Conservation (phyloP, 2,113 vertebrate species). For the Haplochromis vanheusdeni region DNA sequence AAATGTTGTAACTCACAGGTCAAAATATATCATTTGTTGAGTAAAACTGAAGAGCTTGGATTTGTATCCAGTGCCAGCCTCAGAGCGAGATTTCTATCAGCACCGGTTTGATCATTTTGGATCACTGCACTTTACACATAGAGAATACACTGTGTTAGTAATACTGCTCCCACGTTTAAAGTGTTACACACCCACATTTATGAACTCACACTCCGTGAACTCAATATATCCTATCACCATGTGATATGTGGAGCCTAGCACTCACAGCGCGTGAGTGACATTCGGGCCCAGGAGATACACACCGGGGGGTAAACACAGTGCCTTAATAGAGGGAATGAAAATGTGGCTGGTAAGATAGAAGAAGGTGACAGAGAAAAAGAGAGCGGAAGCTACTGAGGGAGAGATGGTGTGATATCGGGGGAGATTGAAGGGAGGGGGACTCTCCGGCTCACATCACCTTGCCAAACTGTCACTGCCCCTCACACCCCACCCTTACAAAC, state of each 20-base stretch:
- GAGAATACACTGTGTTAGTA: not conserved
- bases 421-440: not conserved
- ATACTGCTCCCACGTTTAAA: not conserved
- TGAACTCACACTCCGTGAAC: not conserved
- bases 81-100: not conserved
- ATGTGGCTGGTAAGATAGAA: constrained; percentile 13
- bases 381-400: not conserved
- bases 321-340: constrained; percentile 31
- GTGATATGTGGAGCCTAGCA: not conserved
- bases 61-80: not conserved
- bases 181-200: not conserved
- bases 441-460: constrained; percentile 45
- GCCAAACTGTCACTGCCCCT: constrained; percentile 55
- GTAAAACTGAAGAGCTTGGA: not conserved
- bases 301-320: constrained; percentile 21
- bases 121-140: not conserved
- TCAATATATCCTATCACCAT: not conserved
- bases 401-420: constrained; percentile 4
- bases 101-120: not conserved
- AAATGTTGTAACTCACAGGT: not conserved
- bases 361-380: constrained; percentile 34
- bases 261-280: constrained; percentile 27
- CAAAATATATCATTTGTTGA: not conserved
- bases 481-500: not conserved
- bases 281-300: constrained; percentile 16